phyloP scores from a whole-genome alignment of 2,797 vertebrate species.

The Hyperoplus lanceolatus region DNA sequence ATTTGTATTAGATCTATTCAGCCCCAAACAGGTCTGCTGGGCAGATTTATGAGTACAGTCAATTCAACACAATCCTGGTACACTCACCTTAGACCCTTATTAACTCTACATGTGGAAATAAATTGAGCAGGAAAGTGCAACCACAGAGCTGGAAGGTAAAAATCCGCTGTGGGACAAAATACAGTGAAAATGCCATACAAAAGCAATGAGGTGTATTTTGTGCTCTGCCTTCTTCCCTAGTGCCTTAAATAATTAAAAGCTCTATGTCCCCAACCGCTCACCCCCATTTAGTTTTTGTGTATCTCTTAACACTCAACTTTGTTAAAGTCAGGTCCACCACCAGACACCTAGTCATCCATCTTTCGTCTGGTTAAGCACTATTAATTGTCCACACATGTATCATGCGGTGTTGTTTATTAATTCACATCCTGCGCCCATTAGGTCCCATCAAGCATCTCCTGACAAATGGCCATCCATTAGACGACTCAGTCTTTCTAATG shows the following conservation, averaged over 20 bases:
- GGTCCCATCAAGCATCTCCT: conserved; percentile 70
- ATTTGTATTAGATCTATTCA: neutral
- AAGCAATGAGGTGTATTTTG: conserved; percentile 39
- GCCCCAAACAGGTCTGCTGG: neutral
- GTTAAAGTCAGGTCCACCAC: conserved; percentile 56
- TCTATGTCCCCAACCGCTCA: conserved; percentile 39
- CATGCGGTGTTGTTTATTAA: conserved; percentile 80
- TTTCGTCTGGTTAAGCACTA: conserved; percentile 74
- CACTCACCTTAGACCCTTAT: conserved; percentile 8
- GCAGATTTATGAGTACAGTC: neutral
- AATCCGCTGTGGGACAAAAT: conserved; percentile 23
- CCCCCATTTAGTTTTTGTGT: conserved; percentile 43
- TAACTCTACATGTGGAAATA: conserved; percentile 5
- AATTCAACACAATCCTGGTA: neutral
- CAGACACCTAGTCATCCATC: conserved; percentile 61
- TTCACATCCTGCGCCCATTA: conserved; percentile 81
- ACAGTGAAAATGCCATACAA: conserved; percentile 21
- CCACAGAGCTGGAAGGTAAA: conserved; percentile 1
- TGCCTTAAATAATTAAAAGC: conserved; percentile 58
- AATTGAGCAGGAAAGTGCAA: neutral
- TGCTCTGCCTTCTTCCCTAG: conserved; percentile 21
- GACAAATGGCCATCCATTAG: conserved; percentile 79
- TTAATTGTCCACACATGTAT: conserved; percentile 81
- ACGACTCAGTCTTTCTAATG: conserved; percentile 63
- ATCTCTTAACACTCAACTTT: conserved; percentile 57